These are phyloP conservation scores for Pituophis catenifer DNA, from an alignment of 2,113 vertebrate species.

Conservation along the genomic window DNA sequence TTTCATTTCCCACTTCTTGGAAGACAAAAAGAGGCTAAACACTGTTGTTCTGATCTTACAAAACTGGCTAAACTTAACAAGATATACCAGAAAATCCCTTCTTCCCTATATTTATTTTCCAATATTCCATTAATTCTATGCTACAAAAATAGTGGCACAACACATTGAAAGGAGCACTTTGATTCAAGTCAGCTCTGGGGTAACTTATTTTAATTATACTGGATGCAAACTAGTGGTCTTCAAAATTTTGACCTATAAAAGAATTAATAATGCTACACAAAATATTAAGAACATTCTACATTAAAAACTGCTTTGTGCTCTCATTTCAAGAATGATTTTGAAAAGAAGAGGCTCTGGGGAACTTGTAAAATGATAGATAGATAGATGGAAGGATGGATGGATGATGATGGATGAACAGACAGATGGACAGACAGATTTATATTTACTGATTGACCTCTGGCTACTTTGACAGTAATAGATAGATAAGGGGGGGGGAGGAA, in stretches of 20 bases:
- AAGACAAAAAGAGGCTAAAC: neutral
- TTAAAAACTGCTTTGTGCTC: neutral
- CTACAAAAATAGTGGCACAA: neutral
- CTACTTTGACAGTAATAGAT: neutral
- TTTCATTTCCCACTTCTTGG: conserved; percentile 9
- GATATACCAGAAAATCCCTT: neutral
- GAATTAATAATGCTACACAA: neutral
- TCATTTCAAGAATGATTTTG: neutral
- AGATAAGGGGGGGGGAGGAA: neutral
- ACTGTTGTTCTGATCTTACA: neutral
- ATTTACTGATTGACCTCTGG: neutral
- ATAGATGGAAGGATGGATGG: neutral
- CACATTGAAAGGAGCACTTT: neutral
- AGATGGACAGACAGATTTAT: neutral
- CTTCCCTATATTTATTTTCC: neutral
- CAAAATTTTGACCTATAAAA: neutral
- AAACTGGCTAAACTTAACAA: neutral
- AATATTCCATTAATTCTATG: neutral
- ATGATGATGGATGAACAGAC: neutral
- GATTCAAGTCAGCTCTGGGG: neutral
- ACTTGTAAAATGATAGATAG: neutral
- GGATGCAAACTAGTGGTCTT: neutral
- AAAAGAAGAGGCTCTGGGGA: neutral
- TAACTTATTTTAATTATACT: neutral
- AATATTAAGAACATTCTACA: neutral